Evolutionary conservation across 1,140 invertebrate genomes (phyloP), one percentile per base, ranked within the genome.

Genomic region (Pteromalus puparum): DNA sequence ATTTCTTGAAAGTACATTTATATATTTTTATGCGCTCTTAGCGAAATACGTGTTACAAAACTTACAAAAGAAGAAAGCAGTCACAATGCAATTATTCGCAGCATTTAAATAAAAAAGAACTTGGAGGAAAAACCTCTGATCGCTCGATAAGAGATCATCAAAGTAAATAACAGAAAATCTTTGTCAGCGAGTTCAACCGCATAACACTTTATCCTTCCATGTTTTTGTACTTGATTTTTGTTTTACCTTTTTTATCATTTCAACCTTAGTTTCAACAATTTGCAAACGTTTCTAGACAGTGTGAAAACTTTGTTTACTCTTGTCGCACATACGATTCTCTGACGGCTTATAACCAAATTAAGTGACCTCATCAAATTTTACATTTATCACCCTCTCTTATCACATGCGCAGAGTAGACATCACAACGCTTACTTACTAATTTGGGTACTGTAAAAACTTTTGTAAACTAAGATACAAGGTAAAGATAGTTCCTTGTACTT

Each of bases 341-440:
- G 70, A 81, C 61, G 12, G 24, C 7, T 81, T 68, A 81, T 75
- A 67, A 84, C 76, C 3, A 72, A 79, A 76, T 75, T 42, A 84
- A 68, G 34, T 53, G 10, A 65, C 61, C 21, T 75, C 61, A 10
- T 76, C 30, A 21, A 67, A 81, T 77, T 81, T 74, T 68, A 81
- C 18, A 85, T 73, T 53, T 85, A 85, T 85, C 61, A 85, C 26
- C 28, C n/a, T 70, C 34, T 70, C 53, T 77, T 85, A 85, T 85
- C 84, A 85, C 84, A 85, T 77, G 79, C 28, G 72, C 46, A 38
- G 30, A 82, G 26, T 82, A 65, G 1, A 81, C 84, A 61, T 85
- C 61, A 75, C 42, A 12, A 78, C n/a, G 28, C 72, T 84, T 84
- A 84, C 26, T 81, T 75, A 81, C 24, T 84, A 84, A 2, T 72